phyloP scores from a whole-genome alignment of 2,888 invertebrate genomes.

The Balanococcus diminutus region DNA sequence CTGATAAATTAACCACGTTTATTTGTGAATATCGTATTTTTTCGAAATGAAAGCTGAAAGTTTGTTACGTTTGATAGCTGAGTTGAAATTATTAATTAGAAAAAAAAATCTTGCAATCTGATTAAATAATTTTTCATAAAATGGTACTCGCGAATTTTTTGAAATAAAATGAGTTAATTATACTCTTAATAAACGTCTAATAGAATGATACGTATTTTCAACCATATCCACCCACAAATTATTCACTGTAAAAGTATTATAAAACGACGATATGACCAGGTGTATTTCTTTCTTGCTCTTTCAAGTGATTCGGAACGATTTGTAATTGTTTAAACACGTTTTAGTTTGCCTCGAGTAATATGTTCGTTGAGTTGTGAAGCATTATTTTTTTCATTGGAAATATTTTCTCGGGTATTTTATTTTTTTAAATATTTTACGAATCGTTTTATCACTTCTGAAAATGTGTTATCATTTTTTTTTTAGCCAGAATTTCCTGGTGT shows the following conservation, averaged over 20 bases:
- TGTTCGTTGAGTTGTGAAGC: neutral
- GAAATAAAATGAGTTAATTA: neutral
- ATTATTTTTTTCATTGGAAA: neutral
- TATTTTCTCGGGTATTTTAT: neutral
- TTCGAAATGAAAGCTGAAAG: neutral
- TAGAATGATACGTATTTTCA: neutral
- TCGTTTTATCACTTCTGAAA: neutral
- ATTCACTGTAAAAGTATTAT: neutral
- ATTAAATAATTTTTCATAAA: too few species aligned
- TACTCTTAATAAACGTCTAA: neutral
- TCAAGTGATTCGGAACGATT: neutral
- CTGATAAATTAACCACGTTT: neutral
- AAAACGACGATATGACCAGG: neutral
- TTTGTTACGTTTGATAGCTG: neutral
- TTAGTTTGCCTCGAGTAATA: constrained; percentile 8
- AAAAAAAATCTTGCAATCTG: too few species aligned
- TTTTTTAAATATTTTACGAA: neutral
- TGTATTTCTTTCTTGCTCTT: neutral
- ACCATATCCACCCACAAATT: neutral
- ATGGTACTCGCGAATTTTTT: neutral
- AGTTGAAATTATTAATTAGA: neutral
- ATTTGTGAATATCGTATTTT: neutral
- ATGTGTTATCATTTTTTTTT: neutral
- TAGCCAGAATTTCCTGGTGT: neutral
- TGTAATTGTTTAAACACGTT: neutral